Evolutionary conservation across 2,888 invertebrate genomes (phyloP).

Genomic region (Meloe dianella): DNA sequence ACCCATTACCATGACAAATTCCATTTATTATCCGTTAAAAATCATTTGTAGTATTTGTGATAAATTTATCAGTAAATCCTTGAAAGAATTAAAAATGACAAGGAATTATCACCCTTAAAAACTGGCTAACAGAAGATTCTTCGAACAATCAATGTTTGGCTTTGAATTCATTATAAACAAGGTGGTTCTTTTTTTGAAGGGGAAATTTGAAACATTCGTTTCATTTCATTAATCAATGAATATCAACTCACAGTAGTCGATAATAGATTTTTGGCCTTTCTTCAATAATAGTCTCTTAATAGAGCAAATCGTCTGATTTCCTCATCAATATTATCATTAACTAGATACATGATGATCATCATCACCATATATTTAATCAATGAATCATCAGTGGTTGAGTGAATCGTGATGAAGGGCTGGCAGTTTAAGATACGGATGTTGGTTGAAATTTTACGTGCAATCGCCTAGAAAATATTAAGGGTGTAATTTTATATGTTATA

Average conservation of each 20-base stretch:
- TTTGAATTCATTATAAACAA: neutral
- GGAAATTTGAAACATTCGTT: neutral
- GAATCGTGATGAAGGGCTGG: neutral
- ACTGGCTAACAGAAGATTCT: neutral
- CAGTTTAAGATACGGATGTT: neutral
- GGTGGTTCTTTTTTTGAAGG: neutral
- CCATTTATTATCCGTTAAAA: neutral
- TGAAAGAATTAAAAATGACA: neutral
- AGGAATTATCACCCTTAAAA: neutral
- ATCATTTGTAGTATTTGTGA: neutral
- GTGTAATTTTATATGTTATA: conserved; percentile 36
- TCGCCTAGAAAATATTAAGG: conserved; percentile 19
- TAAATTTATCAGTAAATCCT: neutral
- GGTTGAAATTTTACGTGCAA: neutral
- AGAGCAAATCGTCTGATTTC: neutral
- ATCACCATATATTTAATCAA: neutral
- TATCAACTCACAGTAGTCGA: too few relatives aligned
- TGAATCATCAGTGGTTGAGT: neutral
- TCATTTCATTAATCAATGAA: too few relatives aligned
- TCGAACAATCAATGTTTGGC: neutral
- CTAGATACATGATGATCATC: too few relatives aligned
- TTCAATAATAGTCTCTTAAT: neutral
- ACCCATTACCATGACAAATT: neutral
- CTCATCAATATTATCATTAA: too few relatives aligned
- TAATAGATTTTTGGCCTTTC: neutral